A percentile compares a stretch with the other conserved stretches of the same genome.
Evolutionary conservation across 2,113 vertebrate species (phyloP).

Genomic region (Eonycteris spelaea): DNA sequence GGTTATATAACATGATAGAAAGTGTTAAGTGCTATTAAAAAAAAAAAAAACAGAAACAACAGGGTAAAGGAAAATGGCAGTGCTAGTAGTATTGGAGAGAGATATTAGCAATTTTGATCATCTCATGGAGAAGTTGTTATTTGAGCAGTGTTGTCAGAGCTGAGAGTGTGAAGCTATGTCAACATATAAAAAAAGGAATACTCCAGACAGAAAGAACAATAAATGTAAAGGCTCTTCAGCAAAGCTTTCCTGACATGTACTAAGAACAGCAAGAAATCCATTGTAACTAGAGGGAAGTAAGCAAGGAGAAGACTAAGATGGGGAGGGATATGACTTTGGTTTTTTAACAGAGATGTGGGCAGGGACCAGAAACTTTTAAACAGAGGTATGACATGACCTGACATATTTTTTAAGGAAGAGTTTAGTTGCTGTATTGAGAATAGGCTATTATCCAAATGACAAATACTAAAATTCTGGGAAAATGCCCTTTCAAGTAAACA

Average conservation of each 20-base stretch:
- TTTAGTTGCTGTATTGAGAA: neutral
- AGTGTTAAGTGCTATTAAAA: neutral
- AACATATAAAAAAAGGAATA: neutral
- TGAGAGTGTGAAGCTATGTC: neutral
- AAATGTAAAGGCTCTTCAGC: neutral
- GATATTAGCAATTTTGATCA: neutral
- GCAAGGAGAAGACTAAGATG: neutral
- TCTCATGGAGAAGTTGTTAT: neutral
- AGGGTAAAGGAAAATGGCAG: constrained; percentile 6
- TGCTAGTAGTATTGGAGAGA: neutral
- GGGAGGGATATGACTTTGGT: neutral
- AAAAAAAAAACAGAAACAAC: neutral
- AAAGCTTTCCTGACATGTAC: neutral
- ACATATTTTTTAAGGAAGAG: neutral
- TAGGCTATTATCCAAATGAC: neutral
- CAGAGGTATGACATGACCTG: neutral
- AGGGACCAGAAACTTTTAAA: constrained; percentile 17
- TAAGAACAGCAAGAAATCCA: neutral
- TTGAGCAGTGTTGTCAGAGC: neutral
- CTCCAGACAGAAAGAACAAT: neutral
- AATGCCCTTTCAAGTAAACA: constrained; percentile 11
- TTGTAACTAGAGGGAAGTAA: neutral
- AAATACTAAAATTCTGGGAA: neutral
- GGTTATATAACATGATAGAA: neutral
- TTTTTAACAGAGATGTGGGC: neutral